Evolutionary conservation across 2,888 invertebrate genomes (phyloP), one percentile per base, ranked within the genome.

Genomic region (Polydrusus pterygomalis): DNA sequence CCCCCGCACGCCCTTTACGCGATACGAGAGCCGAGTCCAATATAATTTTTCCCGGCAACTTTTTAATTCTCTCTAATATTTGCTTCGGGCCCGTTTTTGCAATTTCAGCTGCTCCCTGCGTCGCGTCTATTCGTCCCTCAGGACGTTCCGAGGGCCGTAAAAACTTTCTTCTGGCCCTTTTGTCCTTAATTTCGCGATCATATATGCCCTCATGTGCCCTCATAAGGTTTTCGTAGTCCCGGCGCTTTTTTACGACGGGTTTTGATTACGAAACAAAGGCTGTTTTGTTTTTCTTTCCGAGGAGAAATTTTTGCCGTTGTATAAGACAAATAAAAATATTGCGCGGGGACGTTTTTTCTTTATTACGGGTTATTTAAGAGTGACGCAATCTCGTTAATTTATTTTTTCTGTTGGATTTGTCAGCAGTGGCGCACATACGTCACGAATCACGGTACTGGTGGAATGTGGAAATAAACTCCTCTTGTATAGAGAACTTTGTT

Each of bases 101-200:
- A 74, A 67, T 65, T 70, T 77, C 30, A 30, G 30, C 40, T 43
- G 17, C 49, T 13, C 30, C 30, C 56, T 64, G 25, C 62, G 65
- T 69, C 70, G 70, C 65, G 38, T 38, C 69, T 65, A 75, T 72
- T 70, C 75, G 75, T 72, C 77, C 77, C 74, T 56, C 40, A 72
- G 72, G 75, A 69, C 60, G 45, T 43, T 18, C 67, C 56, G 70
- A 67, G 68, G 74, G 30, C 69, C 77, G 72, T 77, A 77, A 77
- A 75, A 75, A 72, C 78, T 68, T 71, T 72, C 77, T 74, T 73
- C 75, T 75, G 72, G 75, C 78, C 78, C 74, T 77, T 75, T 77
- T 75, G 75, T 77, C 74, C 77, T 77, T 77, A 77, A 77, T 77
- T 77, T 77, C 56, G 70, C 74, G 68, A 71, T 77, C 77, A 74